Evolutionary conservation across 2,797 vertebrate species (phyloP).

Genomic region (Xenopus petersii): DNA sequence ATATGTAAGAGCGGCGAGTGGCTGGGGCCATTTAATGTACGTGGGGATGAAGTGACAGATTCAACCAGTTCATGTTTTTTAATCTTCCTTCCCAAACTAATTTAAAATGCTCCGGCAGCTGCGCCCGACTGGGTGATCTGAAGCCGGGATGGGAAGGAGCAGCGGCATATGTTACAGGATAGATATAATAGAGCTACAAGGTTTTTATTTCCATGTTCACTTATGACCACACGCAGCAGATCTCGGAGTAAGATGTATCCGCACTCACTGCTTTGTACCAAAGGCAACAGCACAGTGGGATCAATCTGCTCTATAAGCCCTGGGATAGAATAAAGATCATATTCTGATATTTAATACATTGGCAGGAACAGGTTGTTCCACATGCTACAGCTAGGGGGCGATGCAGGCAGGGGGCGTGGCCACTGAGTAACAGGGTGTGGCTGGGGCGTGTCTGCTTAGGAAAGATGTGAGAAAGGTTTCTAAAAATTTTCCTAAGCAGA

Average conservation of each 20-base stretch:
- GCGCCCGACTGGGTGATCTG: slow-evolving; percentile 44
- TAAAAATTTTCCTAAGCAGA: too few species aligned
- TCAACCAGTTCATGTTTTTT: slow-evolving; percentile 46
- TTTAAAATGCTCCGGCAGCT: slow-evolving; percentile 44
- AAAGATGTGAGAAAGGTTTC: too few species aligned
- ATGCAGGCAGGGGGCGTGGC: too few species aligned
- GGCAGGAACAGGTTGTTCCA: too few species aligned
- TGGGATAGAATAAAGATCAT: too few species aligned
- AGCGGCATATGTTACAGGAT: slow-evolving; percentile 28
- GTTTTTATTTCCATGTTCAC: slow-evolving; percentile 20
- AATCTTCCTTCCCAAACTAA: slow-evolving; percentile 33
- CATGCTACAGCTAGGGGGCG: too few species aligned
- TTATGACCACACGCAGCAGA: slow-evolving; percentile 29
- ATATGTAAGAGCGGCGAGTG: slow-evolving; percentile 38
- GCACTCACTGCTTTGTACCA: too few species aligned
- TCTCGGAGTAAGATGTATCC: slow-evolving; percentile 15
- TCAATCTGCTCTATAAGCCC: too few species aligned
- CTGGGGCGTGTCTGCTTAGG: too few species aligned
- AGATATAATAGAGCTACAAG: slow-evolving; percentile 36
- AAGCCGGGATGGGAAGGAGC: slow-evolving; percentile 26
- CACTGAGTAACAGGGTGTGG: too few species aligned
- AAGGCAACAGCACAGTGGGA: too few species aligned
- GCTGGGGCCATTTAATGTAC: slow-evolving; percentile 30
- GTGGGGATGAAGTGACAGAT: slow-evolving; percentile 37
- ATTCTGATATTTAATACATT: too few species aligned